These are phyloP conservation scores for Choloepus hoffmanni DNA, from an alignment of 2,113 vertebrate species.

Conservation along the genomic window DNA sequence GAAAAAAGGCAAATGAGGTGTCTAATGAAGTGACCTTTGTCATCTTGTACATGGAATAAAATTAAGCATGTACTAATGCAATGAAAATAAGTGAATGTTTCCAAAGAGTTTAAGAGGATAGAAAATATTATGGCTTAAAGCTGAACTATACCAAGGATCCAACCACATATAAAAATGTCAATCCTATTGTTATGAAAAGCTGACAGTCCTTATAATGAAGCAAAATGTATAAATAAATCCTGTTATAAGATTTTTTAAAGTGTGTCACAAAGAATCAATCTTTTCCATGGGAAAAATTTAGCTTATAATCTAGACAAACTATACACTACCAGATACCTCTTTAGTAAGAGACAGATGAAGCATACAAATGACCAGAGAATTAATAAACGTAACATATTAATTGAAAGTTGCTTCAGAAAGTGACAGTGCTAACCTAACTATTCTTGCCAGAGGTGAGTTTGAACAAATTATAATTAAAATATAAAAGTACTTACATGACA, in stretches of 20 bases:
- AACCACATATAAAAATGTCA: slow-evolving; percentile 66
- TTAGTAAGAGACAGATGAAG: slow-evolving; percentile 43
- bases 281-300: background rate
- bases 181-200: slow-evolving; percentile 49
- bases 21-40: slow-evolving; percentile 80
- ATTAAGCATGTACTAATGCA: slow-evolving; percentile 75
- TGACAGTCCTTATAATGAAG: slow-evolving; percentile 15
- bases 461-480: slow-evolving; percentile 53
- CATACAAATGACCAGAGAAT: background rate
- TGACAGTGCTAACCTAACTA: background rate
- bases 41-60: slow-evolving; percentile 75
- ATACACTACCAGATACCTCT: background rate
- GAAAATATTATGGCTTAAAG: slow-evolving; percentile 25
- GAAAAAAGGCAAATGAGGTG: slow-evolving; percentile 39
- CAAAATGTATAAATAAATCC: slow-evolving; percentile 52
- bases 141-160: slow-evolving; percentile 57
- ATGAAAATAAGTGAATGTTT: slow-evolving; percentile 73
- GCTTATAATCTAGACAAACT: background rate
- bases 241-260: slow-evolving; percentile 6
- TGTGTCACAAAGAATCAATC: slow-evolving; percentile 2
- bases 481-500: background rate
- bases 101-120: slow-evolving; percentile 36
- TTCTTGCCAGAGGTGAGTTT: slow-evolving; percentile 5
- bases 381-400: background rate
- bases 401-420: slow-evolving; percentile 41